These are phyloP conservation scores for Nebria brevicollis DNA, from an alignment of 2,888 invertebrate species.

Conservation along the genomic window DNA sequence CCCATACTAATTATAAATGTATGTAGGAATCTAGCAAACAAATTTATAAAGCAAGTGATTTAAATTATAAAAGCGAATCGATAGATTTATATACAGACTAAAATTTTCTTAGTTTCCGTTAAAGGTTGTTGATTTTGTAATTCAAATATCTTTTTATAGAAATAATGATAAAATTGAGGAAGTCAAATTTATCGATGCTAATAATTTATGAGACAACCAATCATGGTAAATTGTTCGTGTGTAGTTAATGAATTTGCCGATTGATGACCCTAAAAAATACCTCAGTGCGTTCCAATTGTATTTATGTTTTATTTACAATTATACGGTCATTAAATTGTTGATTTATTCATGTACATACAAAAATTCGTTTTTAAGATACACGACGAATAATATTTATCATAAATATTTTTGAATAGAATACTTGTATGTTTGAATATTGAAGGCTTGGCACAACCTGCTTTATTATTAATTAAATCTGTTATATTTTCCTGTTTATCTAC, in stretches of 20 bases:
- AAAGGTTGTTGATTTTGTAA: not conserved
- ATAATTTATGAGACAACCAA: not conserved
- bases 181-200: not conserved
- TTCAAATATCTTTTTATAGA: not conserved
- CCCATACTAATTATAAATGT: no score
- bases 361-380: no score
- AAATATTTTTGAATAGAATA: no score
- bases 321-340: not conserved
- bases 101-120: not conserved
- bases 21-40: no score
- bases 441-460: no score
- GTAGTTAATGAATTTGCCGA: not conserved
- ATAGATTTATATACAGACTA: not conserved
- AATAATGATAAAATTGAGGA: not conserved
- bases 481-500: no score
- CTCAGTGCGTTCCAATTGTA: not conserved
- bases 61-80: not conserved
- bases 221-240: not conserved
- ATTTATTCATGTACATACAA: not conserved
- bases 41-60: not conserved
- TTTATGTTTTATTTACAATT: not conserved
- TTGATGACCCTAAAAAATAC: not conserved
- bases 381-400: no score
- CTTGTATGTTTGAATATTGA: no score
- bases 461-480: no score